Conservation (phyloP, 2,888 invertebrate genomes). For the Griposia aprilina region DNA sequence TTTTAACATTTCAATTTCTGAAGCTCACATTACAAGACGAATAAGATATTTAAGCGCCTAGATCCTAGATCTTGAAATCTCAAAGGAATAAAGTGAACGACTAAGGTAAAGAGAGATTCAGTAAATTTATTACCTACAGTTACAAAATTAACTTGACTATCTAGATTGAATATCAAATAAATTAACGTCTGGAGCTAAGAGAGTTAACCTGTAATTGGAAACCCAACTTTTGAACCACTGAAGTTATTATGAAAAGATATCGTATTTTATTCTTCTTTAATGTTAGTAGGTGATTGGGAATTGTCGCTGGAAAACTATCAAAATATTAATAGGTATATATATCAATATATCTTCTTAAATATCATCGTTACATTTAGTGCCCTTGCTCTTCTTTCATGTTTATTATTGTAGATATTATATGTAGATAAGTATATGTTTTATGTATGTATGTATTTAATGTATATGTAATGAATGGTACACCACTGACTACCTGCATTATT, state of each 20-base stretch:
- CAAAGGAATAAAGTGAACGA: slow-evolving; percentile 13
- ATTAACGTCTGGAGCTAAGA: slow-evolving; percentile 26
- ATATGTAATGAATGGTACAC: no score
- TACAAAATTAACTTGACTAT: slow-evolving; percentile 35
- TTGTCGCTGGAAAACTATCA: neutral
- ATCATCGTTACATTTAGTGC: no score
- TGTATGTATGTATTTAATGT: no score
- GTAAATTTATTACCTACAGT: slow-evolving; percentile 19
- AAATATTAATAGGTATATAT: no score
- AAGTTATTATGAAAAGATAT: slow-evolving; percentile 16
- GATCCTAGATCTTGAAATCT: slow-evolving; percentile 6
- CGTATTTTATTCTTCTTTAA: slow-evolving; percentile 10
- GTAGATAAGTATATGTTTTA: no score
- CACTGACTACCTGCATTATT: no score
- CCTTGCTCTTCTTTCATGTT: no score
- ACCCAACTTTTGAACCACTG: slow-evolving; percentile 21
- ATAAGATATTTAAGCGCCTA: slow-evolving; percentile 10
- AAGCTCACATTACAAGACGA: slow-evolving; percentile 5
- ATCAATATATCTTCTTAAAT: no score
- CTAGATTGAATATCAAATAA: slow-evolving; percentile 42
- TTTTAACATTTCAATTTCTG: slow-evolving; percentile 12
- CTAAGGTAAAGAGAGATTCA: neutral
- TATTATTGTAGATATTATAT: no score
- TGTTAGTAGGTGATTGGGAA: neutral
- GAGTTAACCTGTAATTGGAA: slow-evolving; percentile 24